Evolutionary conservation across 2,888 invertebrate species (phyloP).

Genomic region (Lysandra bellargus): DNA sequence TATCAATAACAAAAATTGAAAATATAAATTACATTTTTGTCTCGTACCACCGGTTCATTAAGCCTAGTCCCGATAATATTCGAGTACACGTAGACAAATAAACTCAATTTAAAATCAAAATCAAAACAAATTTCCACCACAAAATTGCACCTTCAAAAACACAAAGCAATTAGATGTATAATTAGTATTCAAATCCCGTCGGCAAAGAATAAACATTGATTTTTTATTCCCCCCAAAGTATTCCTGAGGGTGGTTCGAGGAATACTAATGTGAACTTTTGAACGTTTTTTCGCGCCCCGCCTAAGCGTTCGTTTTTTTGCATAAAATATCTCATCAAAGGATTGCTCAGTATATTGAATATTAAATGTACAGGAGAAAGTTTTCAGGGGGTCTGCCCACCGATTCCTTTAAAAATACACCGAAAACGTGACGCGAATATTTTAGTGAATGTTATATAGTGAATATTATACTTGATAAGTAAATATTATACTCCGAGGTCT

Average conservation of each 20-base stretch:
- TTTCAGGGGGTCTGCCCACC: constrained; percentile 61
- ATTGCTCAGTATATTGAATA: constrained; percentile 80
- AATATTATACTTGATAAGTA: constrained; percentile 21
- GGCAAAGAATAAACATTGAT: constrained; percentile 77
- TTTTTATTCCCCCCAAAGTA: constrained; percentile 75
- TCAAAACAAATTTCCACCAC: constrained; percentile 12
- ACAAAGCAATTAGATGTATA: constrained; percentile 74
- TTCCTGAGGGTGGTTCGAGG: constrained; percentile 55
- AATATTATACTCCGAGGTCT: background rate
- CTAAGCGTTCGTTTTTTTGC: constrained; percentile 77
- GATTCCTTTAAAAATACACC: constrained; percentile 77
- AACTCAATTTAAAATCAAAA: constrained; percentile 7
- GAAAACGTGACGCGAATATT: constrained; percentile 70
- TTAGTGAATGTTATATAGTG: background rate
- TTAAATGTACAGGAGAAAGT: constrained; percentile 76
- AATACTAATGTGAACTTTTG: constrained; percentile 80
- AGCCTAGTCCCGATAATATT: background rate
- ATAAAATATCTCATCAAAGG: constrained; percentile 82
- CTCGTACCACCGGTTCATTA: constrained; percentile 7
- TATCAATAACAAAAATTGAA: background rate
- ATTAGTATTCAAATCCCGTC: constrained; percentile 77
- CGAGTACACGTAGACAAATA: constrained; percentile 9
- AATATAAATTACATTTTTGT: background rate
- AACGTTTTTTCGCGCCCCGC: constrained; percentile 77
- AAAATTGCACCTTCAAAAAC: constrained; percentile 46